Evolutionary conservation across 2,888 invertebrate genomes (phyloP).

Genomic region (Zeuzera pyrina): DNA sequence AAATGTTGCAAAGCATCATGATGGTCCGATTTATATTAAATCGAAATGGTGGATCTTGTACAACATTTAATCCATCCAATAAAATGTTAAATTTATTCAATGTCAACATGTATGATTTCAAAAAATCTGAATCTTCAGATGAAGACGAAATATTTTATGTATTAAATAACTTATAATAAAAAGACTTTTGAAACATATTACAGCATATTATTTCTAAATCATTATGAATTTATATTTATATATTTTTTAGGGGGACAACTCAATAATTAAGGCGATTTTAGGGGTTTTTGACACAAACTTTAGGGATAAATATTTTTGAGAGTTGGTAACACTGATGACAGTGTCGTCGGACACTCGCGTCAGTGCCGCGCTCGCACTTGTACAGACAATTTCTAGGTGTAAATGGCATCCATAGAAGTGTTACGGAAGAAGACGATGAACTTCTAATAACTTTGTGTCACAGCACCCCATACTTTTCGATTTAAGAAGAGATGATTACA

Average conservation of each 20-base stretch:
- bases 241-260: constrained; percentile 5
- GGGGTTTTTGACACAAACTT: constrained; percentile 6
- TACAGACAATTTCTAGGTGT: too few species aligned
- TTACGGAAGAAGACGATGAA: too few species aligned
- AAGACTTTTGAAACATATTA: constrained; percentile 7
- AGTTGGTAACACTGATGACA: too few species aligned
- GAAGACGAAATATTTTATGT: constrained; percentile 6
- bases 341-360: too few species aligned
- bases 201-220: constrained; percentile 6
- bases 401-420: too few species aligned
- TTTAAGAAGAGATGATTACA: too few species aligned
- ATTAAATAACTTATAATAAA: constrained; percentile 5
- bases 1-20: background rate
- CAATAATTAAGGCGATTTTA: constrained; percentile 6
- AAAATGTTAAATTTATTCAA: background rate
- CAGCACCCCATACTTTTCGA: too few species aligned
- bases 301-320: constrained; percentile 5
- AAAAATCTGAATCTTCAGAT: constrained; percentile 6
- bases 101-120: too few species aligned
- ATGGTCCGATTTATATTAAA: background rate
- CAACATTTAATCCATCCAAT: background rate
- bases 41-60: background rate
- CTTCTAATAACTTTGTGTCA: too few species aligned
- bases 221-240: constrained; percentile 5
- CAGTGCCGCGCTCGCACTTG: too few species aligned